phyloP scores from a whole-genome alignment of 1,140 invertebrate genomes.

The Goniozus legneri region DNA sequence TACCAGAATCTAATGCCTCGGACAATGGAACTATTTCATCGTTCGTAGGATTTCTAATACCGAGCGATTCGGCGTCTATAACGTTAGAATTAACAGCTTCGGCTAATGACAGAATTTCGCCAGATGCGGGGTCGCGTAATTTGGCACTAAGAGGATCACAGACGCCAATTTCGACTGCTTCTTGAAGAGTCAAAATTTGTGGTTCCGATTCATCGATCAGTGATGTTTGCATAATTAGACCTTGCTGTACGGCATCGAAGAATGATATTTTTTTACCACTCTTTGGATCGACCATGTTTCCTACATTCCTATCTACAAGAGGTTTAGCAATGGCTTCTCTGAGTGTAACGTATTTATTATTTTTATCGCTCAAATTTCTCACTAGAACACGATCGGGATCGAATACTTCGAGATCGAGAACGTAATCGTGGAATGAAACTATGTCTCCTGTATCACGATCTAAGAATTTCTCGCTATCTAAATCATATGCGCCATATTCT shows the following conservation, averaged over 20 bases:
- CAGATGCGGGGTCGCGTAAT: slow-evolving; percentile 63
- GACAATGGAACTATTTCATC: slow-evolving; percentile 69
- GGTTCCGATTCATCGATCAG: slow-evolving; percentile 36
- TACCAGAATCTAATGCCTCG: slow-evolving; percentile 72
- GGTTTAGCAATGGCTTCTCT: slow-evolving; percentile 70
- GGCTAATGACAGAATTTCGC: slow-evolving; percentile 61
- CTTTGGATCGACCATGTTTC: slow-evolving; percentile 79
- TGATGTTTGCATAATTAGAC: slow-evolving; percentile 61
- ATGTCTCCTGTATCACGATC: slow-evolving; percentile 72
- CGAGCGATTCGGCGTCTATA: slow-evolving; percentile 71
- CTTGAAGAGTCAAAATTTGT: slow-evolving; percentile 59
- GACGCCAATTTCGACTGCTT: slow-evolving; percentile 64
- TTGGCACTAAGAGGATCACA: slow-evolving; percentile 63
- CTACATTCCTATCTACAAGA: slow-evolving; percentile 71
- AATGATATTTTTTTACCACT: slow-evolving; percentile 77
- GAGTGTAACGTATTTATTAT: slow-evolving; percentile 67
- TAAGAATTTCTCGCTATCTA: slow-evolving; percentile 69
- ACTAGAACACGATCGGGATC: slow-evolving; percentile 74
- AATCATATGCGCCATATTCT: slow-evolving; percentile 71
- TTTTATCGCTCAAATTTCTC: slow-evolving; percentile 68
- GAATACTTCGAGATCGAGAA: slow-evolving; percentile 70
- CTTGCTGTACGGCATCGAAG: slow-evolving; percentile 75
- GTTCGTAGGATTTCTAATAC: slow-evolving; percentile 65
- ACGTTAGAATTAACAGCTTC: slow-evolving; percentile 71
- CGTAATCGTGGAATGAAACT: slow-evolving; percentile 75